Evolutionary conservation across 2,888 invertebrate species (phyloP), one percentile per base, ranked within the genome.

Genomic region (Eupithecia abbreviata): DNA sequence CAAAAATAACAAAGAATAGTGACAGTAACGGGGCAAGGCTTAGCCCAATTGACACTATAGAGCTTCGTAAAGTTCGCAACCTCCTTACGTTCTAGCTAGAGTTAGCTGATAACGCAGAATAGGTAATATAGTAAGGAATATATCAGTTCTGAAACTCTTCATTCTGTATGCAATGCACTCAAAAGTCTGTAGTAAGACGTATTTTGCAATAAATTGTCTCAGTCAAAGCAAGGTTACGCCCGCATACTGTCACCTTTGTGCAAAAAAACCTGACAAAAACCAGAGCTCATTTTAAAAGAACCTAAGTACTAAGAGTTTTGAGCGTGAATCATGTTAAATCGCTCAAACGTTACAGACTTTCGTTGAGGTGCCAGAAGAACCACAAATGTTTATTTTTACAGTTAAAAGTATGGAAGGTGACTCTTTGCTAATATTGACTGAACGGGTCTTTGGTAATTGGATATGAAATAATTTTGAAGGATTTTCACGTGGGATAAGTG

Each of bases 371-470:
- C 77, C 80, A 79, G 75, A 71, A 79, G 80, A 76, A 80, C 77
- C 76, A 73, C 77, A 79, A 75, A 79, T 79, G 71, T 81, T 80
- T 79, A 70, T 75, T 75, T 82, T 76, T 72, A 73, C 78, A 42
- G 77, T 78, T 76, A 76, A 79, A 81, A 74, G 66, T 74, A 73
- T 77, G 73, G 62, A 77, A 77, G 79, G 73, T 78, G 78, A 81
- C 77, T 69, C 77, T 69, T 80, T 13, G 69, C 78, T 55, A 82
- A 82, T 81, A 79, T 82, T 82, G 77, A 81, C 77, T 49, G 68
- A 78, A 75, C 72, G 77, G 77, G 68, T 72, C 74, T 77, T 79
- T 62, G 73, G 74, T 80, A 77, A 77, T 79, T 82, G 74, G 73
- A 71, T 71, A 75, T 78, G 51, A 67, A 73, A 71, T 41, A 49